Conservation (phyloP, 1,140 invertebrate species). For the Sycophaga agraensis region DNA sequence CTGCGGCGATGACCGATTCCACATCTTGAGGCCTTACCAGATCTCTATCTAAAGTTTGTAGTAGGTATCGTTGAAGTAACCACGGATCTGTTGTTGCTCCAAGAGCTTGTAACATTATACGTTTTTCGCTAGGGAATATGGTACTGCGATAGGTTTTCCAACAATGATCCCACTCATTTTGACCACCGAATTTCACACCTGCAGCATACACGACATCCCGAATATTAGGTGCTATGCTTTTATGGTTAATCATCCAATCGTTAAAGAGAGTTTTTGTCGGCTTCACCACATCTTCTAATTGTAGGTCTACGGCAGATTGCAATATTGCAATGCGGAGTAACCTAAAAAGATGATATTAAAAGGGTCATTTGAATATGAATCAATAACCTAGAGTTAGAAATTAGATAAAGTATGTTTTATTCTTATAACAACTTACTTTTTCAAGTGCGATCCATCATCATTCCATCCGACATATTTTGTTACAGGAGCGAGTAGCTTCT, state of each 20-base stretch:
- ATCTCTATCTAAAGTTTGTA: conserved; percentile 64
- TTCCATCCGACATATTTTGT: conserved; percentile 67
- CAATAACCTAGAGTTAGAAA: too few species aligned
- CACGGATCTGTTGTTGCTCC: conserved; percentile 71
- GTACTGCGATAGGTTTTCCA: conserved; percentile 71
- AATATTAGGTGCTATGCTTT: conserved; percentile 68
- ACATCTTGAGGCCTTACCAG: conserved; percentile 72
- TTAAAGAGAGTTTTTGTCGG: conserved; percentile 66
- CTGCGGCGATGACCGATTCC: conserved; percentile 66
- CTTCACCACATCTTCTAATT: conserved; percentile 64
- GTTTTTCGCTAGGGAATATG: conserved; percentile 68
- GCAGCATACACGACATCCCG: conserved; percentile 73
- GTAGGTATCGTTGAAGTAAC: conserved; percentile 72
- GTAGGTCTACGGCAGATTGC: conserved; percentile 64
- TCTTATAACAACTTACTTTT: too few species aligned
- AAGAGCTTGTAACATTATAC: conserved; percentile 69
- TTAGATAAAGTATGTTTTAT: too few species aligned
- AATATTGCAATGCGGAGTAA: conserved; percentile 63
- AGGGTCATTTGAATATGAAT: too few species aligned
- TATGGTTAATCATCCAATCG: conserved; percentile 66
- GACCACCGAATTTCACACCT: conserved; percentile 68
- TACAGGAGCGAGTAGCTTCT: conserved; percentile 63
- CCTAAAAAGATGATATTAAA: conserved; percentile 40
- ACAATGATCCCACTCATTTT: conserved; percentile 74
- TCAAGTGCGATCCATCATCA: conserved; percentile 67